These are phyloP conservation scores for Callospermophilus lateralis DNA, from an alignment of 2,113 vertebrate genomes.

Conservation along the genomic window DNA sequence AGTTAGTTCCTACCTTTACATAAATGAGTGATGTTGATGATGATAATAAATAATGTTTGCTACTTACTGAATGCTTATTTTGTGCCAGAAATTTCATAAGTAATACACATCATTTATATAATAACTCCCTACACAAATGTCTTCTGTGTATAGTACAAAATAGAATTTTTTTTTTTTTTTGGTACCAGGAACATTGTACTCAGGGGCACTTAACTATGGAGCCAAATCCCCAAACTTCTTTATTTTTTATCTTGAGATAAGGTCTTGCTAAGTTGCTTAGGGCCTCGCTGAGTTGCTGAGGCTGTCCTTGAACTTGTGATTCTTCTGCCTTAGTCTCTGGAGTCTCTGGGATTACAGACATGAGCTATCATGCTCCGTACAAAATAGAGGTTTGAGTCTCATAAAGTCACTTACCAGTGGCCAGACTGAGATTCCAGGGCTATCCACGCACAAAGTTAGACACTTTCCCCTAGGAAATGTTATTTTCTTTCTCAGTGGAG, in stretches of 20 bases:
- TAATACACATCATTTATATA: background rate
- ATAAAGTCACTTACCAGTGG: background rate
- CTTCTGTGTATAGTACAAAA: conserved; percentile 27
- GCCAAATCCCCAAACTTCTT: too few relatives aligned
- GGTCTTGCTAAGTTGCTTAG: too few relatives aligned
- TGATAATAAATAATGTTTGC: background rate
- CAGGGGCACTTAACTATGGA: too few relatives aligned
- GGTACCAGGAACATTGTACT: too few relatives aligned
- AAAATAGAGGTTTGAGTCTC: background rate
- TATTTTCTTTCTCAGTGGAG: background rate
- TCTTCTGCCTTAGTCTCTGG: too few relatives aligned
- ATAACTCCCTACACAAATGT: background rate
- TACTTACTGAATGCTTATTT: conserved; percentile 46
- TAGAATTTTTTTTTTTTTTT: background rate
- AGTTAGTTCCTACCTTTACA: conserved; percentile 9
- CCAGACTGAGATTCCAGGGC: background rate
- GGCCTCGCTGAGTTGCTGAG: too few relatives aligned
- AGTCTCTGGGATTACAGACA: too few relatives aligned
- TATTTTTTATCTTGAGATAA: too few relatives aligned
- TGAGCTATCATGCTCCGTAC: background rate
- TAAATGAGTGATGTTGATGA: background rate
- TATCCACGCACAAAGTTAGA: background rate
- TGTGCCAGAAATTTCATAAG: background rate
- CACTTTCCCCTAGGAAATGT: background rate
- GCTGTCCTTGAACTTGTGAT: too few relatives aligned